Evolutionary conservation across 2,888 invertebrate genomes (phyloP).

Genomic region (Hypercompe scribonia): DNA sequence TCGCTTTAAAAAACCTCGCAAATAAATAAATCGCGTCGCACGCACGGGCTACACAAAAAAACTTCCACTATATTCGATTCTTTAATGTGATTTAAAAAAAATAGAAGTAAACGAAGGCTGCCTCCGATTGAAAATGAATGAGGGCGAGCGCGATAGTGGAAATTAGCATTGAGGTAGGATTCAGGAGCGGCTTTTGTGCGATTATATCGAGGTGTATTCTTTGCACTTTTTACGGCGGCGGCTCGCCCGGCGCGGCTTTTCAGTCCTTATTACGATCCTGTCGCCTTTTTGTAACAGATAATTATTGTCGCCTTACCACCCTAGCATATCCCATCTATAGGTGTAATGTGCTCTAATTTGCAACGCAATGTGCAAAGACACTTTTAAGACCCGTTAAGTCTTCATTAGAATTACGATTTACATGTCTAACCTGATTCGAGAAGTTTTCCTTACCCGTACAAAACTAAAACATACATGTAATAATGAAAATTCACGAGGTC

Average conservation of each 20-base stretch:
- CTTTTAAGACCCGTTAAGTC: constrained; percentile 6
- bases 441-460: background rate
- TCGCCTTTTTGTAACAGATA: constrained; percentile 82
- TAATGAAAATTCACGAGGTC: background rate
- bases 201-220: constrained; percentile 87
- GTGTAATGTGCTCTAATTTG: constrained; percentile 30
- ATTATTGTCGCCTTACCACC: constrained; percentile 74
- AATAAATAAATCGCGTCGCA: constrained; percentile 87
- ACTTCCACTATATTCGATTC: constrained; percentile 85
- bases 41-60: constrained; percentile 79
- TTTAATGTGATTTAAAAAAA: constrained; percentile 86
- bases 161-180: constrained; percentile 87
- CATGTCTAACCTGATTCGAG: too few species aligned
- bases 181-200: constrained; percentile 86
- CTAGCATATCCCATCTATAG: constrained; percentile 61
- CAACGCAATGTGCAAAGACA: constrained; percentile 19
- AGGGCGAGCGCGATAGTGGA: constrained; percentile 86
- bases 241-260: constrained; percentile 73
- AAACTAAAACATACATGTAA: too few species aligned
- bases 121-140: constrained; percentile 86
- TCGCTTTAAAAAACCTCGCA: constrained; percentile 85
- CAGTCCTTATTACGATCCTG: constrained; percentile 80
- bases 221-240: constrained; percentile 85
- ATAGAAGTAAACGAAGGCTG: constrained; percentile 82
- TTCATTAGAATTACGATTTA: background rate